phyloP scores from a whole-genome alignment of 2,797 vertebrate genomes.

The Aselliscus stoliczkanus region DNA sequence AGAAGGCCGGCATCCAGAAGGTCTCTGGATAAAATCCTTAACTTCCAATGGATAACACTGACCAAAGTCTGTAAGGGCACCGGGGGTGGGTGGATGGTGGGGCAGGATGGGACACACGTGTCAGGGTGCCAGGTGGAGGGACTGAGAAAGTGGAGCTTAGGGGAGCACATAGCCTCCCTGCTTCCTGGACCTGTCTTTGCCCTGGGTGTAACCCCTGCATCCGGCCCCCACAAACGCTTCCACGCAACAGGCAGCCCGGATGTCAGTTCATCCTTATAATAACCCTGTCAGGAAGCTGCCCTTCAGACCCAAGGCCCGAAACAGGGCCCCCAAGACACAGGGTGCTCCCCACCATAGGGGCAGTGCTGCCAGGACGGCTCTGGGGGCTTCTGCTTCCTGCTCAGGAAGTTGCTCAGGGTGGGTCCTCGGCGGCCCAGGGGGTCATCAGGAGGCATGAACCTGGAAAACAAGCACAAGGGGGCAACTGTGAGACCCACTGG shows the following conservation, averaged over 20 bases:
- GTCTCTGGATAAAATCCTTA: neutral
- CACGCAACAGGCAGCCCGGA: accelerated
- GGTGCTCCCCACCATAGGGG: conserved; percentile 86
- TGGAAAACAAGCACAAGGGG: conserved; percentile 69
- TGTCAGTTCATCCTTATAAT: neutral
- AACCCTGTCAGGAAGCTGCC: neutral
- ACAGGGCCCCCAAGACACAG: accelerated
- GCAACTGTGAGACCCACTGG: neutral
- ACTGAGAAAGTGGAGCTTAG: neutral
- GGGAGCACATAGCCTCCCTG: neutral
- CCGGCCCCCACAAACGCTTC: accelerated
- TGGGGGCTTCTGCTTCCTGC: conserved; percentile 81
- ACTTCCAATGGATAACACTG: neutral
- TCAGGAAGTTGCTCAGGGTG: conserved; percentile 88
- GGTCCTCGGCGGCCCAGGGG: conserved; percentile 90
- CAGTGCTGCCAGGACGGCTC: conserved; percentile 87
- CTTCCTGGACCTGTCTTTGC: neutral
- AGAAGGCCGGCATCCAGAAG: neutral
- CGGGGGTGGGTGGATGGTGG: accelerated
- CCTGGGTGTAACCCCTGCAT: neutral
- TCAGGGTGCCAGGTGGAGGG: neutral
- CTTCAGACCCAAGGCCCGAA: neutral
- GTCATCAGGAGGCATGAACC: conserved; percentile 95
- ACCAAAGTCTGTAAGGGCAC: neutral
- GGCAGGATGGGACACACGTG: neutral